Evolutionary conservation across 2,888 invertebrate species (phyloP).

Genomic region (Teinopalpus imperialis): DNA sequence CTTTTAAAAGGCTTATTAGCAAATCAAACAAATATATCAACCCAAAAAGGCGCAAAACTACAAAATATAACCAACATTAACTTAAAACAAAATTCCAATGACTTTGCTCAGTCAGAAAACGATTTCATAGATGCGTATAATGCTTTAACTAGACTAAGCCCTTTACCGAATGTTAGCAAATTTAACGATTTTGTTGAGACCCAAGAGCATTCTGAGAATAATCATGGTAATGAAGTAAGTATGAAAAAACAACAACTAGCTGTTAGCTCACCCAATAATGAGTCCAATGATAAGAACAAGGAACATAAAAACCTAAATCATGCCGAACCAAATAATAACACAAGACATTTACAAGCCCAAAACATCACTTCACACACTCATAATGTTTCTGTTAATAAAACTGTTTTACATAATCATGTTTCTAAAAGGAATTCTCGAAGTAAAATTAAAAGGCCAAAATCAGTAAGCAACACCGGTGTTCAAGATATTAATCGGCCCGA

Average conservation of each 20-base stretch:
- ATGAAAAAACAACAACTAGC: constrained; percentile 10
- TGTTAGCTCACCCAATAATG: not conserved
- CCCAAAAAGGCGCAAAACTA: constrained; percentile 26
- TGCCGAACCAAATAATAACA: not conserved
- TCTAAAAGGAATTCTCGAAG: not conserved
- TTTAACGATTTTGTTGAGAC: constrained; percentile 1
- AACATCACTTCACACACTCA: not conserved
- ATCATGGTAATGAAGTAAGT: constrained; percentile 21
- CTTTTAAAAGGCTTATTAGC: constrained; percentile 55
- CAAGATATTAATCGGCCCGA: not conserved
- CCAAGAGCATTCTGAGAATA: constrained; percentile 30
- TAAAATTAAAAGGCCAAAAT: constrained; percentile 4
- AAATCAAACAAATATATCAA: constrained; percentile 35
- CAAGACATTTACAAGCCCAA: constrained; percentile 3
- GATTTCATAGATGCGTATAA: constrained; percentile 77
- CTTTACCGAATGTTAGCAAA: constrained; percentile 54
- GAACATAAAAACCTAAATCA: not conserved
- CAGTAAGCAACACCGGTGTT: not conserved
- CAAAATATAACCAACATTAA: constrained; percentile 18
- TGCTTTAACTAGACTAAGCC: constrained; percentile 65
- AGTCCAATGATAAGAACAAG: not conserved
- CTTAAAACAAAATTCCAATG: constrained; percentile 43
- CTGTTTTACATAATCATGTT: not conserved
- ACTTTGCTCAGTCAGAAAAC: constrained; percentile 68
- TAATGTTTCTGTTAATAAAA: not conserved